These are phyloP conservation scores for Hydrocynus forskahlii DNA, from an alignment of 2,797 vertebrate species.

Conservation along the genomic window DNA sequence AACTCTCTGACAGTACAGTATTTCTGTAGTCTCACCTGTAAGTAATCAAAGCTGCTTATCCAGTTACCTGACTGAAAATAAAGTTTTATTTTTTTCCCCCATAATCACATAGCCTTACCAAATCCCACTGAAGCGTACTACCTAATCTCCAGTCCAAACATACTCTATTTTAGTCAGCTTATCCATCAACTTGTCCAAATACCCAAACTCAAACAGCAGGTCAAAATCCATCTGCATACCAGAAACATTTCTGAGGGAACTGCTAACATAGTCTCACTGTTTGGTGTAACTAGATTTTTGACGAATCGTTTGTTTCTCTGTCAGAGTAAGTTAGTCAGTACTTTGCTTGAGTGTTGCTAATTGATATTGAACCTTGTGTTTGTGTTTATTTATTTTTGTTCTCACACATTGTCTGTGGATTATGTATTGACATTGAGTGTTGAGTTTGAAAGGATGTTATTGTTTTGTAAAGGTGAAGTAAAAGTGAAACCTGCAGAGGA, in stretches of 20 bases:
- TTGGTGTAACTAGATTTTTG: neutral
- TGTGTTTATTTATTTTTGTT: neutral
- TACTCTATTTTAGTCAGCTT: conserved; percentile 20
- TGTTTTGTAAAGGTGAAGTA: neutral
- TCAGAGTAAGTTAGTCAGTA: neutral
- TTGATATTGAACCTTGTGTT: neutral
- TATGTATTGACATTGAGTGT: neutral
- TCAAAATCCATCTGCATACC: conserved; percentile 5
- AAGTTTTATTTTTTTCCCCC: neutral
- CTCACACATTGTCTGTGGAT: neutral
- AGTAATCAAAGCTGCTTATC: neutral
- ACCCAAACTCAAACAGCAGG: conserved; percentile 1
- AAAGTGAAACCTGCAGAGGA: neutral
- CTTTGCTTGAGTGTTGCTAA: neutral
- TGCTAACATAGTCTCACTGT: neutral
- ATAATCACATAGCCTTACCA: neutral
- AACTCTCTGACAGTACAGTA: neutral
- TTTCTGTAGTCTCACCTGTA: neutral
- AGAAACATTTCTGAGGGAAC: neutral
- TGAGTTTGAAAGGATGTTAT: neutral
- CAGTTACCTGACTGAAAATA: neutral
- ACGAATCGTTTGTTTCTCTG: neutral
- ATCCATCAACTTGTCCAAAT: conserved; percentile 2
- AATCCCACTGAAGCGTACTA: conserved; percentile 1
- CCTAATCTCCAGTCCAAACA: neutral